phyloP scores from a whole-genome alignment of 2,797 vertebrate genomes.

The Silurus aristotelis region DNA sequence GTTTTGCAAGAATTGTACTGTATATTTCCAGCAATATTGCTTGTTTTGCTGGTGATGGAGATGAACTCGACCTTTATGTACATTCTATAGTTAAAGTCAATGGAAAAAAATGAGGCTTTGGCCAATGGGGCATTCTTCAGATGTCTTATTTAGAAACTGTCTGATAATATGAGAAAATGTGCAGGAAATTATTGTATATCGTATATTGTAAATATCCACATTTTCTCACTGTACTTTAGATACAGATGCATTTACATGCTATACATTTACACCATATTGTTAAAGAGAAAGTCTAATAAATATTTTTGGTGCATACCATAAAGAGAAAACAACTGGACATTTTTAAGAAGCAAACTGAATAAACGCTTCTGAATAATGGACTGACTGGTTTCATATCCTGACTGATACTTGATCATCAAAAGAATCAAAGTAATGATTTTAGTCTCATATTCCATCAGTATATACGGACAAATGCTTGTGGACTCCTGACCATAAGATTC shows the following conservation, averaged over 20 bases:
- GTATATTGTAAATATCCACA: background rate
- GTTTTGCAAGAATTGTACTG: background rate
- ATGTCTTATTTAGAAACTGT: background rate
- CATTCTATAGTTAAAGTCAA: background rate
- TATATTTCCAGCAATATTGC: background rate
- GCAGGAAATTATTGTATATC: background rate
- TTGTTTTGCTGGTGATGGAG: background rate
- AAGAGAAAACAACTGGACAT: background rate
- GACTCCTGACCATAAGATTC: too few species aligned
- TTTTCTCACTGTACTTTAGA: background rate
- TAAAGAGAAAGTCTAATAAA: too few species aligned
- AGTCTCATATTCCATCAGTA: background rate
- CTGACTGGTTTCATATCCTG: too few species aligned
- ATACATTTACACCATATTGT: too few species aligned
- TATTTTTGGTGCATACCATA: background rate
- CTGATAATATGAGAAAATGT: background rate
- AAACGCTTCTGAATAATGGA: background rate
- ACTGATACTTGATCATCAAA: background rate
- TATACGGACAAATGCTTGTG: too few species aligned
- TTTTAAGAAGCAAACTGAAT: background rate
- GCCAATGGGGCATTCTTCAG: background rate
- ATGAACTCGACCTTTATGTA: background rate
- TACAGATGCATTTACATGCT: background rate
- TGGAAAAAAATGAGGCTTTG: background rate
- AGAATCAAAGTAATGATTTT: background rate